phyloP scores from a whole-genome alignment of 2,113 vertebrate genomes.

The Gracilinanus agilis region DNA sequence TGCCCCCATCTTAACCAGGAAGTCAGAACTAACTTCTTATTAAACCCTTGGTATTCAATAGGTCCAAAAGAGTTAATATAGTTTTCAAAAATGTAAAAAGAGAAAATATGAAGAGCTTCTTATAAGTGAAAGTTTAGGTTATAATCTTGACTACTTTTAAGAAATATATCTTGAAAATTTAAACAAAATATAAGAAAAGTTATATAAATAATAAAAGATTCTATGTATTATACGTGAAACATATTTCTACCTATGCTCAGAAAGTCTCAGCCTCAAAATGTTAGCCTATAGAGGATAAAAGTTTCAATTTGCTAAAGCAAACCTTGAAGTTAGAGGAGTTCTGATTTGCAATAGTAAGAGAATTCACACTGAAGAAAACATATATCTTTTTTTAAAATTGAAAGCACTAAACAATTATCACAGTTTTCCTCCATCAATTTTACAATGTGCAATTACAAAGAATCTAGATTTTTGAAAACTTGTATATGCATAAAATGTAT shows the following conservation, averaged over 20 bases:
- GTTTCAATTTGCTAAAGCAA: not conserved
- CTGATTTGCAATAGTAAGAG: not conserved
- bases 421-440: constrained; percentile 28
- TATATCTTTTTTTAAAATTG: not conserved
- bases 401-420: constrained; percentile 47
- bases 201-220: not conserved
- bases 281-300: not conserved
- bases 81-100: not conserved
- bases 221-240: not conserved
- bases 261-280: not conserved
- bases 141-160: not conserved
- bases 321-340: not conserved
- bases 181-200: not conserved
- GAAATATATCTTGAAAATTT: not conserved
- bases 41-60: not conserved
- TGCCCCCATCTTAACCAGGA: too few relatives aligned
- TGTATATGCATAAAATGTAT: constrained; percentile 42
- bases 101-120: too few relatives aligned
- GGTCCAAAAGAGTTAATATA: not conserved
- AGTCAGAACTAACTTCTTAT: not conserved
- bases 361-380: not conserved
- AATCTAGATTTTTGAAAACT: constrained; percentile 6
- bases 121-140: not conserved
- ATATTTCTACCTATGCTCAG: not conserved
- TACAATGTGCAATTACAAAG: constrained; percentile 46